A percentile compares a stretch with the other conserved stretches of the same genome.
Conservation (phyloP, 2,113 vertebrate species). For the Amphiprion percula region DNA sequence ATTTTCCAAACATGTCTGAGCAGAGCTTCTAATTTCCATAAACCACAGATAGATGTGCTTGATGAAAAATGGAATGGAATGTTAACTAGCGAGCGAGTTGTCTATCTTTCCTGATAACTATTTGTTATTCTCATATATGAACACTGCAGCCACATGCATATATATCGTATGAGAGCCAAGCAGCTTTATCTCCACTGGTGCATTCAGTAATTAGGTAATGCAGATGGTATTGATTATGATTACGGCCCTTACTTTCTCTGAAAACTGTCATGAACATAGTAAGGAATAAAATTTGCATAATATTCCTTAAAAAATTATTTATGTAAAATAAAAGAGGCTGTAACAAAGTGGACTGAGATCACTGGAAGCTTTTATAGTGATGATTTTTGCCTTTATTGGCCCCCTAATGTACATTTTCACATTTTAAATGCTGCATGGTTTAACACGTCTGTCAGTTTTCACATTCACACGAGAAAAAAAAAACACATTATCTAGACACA, state of each 20-base stretch:
- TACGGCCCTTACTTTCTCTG: constrained; percentile 1
- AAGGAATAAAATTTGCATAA: constrained; percentile 51
- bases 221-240: constrained; percentile 10
- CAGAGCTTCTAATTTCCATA: constrained; percentile 41
- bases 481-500: too few relatives aligned
- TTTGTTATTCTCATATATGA: constrained; percentile 21
- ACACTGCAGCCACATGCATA: constrained; percentile 23
- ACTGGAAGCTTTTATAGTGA: not conserved
- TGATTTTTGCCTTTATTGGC: constrained; percentile 1
- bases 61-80: constrained; percentile 47
- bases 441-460: constrained; percentile 12
- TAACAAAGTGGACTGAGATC: constrained; percentile 3
- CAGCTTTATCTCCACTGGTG: constrained; percentile 32
- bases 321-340: constrained; percentile 17
- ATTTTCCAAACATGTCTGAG: constrained; percentile 54
- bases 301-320: constrained; percentile 44
- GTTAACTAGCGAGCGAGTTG: constrained; percentile 17
- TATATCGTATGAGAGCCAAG: constrained; percentile 23
- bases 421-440: constrained; percentile 47
- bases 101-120: constrained; percentile 40
- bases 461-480: constrained; percentile 4
- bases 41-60: constrained; percentile 33
- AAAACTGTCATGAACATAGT: constrained; percentile 26
- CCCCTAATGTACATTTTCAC: constrained; percentile 21
- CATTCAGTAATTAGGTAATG: constrained; percentile 25